Evolutionary conservation across 1,140 invertebrate genomes (phyloP), one percentile per base, ranked within the genome.

Genomic region (Philaenus spumarius): DNA sequence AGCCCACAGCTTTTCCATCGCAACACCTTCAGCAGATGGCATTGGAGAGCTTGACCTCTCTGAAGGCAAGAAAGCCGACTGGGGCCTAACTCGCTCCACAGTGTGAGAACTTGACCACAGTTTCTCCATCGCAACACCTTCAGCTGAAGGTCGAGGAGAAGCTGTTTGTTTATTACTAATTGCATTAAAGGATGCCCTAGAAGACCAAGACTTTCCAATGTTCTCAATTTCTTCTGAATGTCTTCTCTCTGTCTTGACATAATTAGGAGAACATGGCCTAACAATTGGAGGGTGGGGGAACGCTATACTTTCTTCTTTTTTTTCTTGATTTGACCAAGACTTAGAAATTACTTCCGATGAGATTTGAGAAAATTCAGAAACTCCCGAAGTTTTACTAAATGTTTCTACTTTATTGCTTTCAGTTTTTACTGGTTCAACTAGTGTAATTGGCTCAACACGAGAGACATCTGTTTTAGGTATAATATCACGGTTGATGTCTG

Each of bases 331-430:
- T 17, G 69, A 50, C 72, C 82, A 83, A 0, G 81, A 67, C 66
- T 82, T 83, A 56, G 83, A 81, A 80, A 83, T 82, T 1, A 71
- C 80, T 66, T 84, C 81, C 0, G 77, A 75, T 1, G 81, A 82
- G 4, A 82, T 30, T 30, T 30, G 3, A 4, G 26, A 30, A 30
- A 30, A 30, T 30, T 30, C 26, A 4, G 26, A 30, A 4, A 3
- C 9, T 9, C 9, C 3, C 9, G 26, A 30, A 30, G 26, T 30
- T 30, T 3, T 4, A 30, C 9, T 9, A 30, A 30, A 30, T 30
- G 26, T 30, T 30, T 30, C 9, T 30, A 30, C 9, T 30, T 30
- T 9, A 3, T 4, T 30, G 9, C 9, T 4, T 4, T 30, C 26
- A 3, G 3, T 30, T 30, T 30, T 30, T 30, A 4, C 26, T 3